Evolutionary conservation across 2,888 invertebrate genomes (phyloP), one percentile per base, ranked within the genome.

Genomic region (Trichopoda pennipes): DNA sequence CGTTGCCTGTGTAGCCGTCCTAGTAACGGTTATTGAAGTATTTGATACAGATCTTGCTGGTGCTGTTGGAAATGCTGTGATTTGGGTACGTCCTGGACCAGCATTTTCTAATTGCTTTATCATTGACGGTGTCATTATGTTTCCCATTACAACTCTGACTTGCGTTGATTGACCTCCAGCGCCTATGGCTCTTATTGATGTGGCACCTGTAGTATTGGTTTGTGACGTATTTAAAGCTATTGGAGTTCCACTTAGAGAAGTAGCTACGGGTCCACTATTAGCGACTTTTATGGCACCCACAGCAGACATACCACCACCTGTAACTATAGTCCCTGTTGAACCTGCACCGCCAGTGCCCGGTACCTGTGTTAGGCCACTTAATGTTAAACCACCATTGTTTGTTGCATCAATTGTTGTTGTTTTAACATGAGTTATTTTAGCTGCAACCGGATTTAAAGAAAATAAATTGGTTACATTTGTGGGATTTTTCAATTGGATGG

Each of bases 341-440:
- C 82, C 74, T 81, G 83, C 44, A 85, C 19, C 85, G 32, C 87
- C 86, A 23, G 7, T 12, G 12, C 38, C 38, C 35, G 55, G 19
- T 17, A 47, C 44, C 61, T 70, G 80, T 3, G 60, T 47, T 64
- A 78, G 51, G 2, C 80, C 77, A 32, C 42, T 73, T 84, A 56
- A 85, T 84, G 38, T 86, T 85, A 70, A 63, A 6, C 81, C 83
- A 38, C 81, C 69, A 49, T 72, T 72, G 23, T 76, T 85, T 32
- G 55, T 72, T 2, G 84, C 82, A 75, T 90, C 90, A 77, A 92
- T 91, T 44, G 91, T 88, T 68, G 91, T 90, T 55, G 92, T 89
- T 85, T 93, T 92, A 19, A 92, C 91, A 81, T 92, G 90, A 7
- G 92, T 91, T 75, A 93, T 91, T 90, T 93, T 92, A 80, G 90